Base-by-base conservation (phyloP, 2,888 invertebrate species). In the Phanerotoma sp. region DNA sequence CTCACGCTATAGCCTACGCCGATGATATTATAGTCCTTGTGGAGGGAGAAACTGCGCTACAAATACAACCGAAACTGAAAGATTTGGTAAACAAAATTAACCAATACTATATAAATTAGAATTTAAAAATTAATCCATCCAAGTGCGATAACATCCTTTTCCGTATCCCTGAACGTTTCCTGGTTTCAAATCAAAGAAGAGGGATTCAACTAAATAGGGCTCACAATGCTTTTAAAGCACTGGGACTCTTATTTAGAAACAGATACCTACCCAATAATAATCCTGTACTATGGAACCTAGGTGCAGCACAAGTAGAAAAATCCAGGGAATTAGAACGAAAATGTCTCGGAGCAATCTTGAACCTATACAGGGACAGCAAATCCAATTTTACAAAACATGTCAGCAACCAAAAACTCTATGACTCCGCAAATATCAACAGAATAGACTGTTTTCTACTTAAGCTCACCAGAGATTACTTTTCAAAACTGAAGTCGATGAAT, bases 61-160 rank as follows among this genome's bases (percentile, higher is more conserved):
- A 18, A 0, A 25, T 57, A 1, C 40, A 53, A 51, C 18, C 33
- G 4, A 16, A 35, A 3, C 40, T 59, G 0, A 28, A 58, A 32
- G 10, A 13, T 2, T 1, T 57, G 2, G 47, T 59, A 0, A 47
- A 61, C 2, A 54, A 57, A 7, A 37, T 37, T 5, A 42, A 33
- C 56, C 1, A 53, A 5, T 49, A 41, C 13, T 59, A 57, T 3
- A 4, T 30, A 1, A 51, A 13, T 0, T 62, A 58, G 57, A 58
- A 60, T 5, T 35, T 58, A 1, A 45, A 47, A 35, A 22, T 59
- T 0, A 62, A 58, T 16, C 56, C 60, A 3, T 7, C 1, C 0
- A 62, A 62, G 44, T 60, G 54, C 10, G 57, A 60, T 21, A 33
- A 47, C 11, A 58, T 62, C 0, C 2, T 60, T 7, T 53, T 60